Evolutionary conservation across 2,888 invertebrate species (phyloP).

Genomic region (Sycophila texana): DNA sequence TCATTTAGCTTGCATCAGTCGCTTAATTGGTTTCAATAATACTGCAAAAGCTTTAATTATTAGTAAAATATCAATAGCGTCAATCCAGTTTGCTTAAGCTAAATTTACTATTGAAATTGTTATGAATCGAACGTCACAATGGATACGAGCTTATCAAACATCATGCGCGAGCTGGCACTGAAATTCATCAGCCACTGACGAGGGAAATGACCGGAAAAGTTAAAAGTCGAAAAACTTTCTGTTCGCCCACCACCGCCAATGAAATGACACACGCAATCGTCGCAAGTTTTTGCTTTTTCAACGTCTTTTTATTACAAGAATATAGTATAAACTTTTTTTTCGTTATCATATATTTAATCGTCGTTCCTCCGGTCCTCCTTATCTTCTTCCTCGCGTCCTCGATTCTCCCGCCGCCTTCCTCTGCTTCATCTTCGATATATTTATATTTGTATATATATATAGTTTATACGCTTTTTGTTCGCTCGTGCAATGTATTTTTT

Average conservation of each 20-base stretch:
- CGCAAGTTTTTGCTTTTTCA: constrained; percentile 61
- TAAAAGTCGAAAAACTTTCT: background rate
- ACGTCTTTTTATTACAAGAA: constrained; percentile 74
- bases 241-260: too few relatives aligned
- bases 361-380: constrained; percentile 5
- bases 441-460: constrained; percentile 39
- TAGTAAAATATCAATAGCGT: too few relatives aligned
- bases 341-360: constrained; percentile 8
- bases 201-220: too few relatives aligned
- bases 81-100: too few relatives aligned
- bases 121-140: too few relatives aligned
- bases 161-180: too few relatives aligned
- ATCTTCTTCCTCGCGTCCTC: background rate
- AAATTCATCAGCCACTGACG: too few relatives aligned
- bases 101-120: too few relatives aligned
- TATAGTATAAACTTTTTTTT: constrained; percentile 74
- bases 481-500: constrained; percentile 35
- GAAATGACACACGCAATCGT: constrained; percentile 2
- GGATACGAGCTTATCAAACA: too few relatives aligned
- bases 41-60: too few relatives aligned
- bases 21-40: too few relatives aligned
- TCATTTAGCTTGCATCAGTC: too few relatives aligned
- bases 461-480: constrained; percentile 37
- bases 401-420: background rate
- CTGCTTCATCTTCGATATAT: constrained; percentile 23